Evolutionary conservation across 2,113 vertebrate species (phyloP).

Genomic region (Scophthalmus maximus): DNA sequence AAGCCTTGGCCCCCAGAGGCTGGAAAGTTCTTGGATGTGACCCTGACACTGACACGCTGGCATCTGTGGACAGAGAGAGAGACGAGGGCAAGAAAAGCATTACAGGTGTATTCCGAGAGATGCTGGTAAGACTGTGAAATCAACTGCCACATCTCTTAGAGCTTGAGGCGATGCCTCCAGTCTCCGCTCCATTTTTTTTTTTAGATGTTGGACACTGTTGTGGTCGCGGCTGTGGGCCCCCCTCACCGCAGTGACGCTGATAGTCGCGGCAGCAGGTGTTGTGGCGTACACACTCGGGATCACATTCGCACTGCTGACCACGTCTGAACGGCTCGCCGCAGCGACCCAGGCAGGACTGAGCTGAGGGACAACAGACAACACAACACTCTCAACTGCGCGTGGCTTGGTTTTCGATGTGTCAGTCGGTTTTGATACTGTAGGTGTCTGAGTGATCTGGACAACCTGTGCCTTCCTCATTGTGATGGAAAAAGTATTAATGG

Average conservation of each 20-base stretch:
- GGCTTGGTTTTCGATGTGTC: too few species aligned
- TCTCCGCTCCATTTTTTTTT: not conserved
- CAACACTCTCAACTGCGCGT: too few species aligned
- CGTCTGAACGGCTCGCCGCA: slow-evolving; percentile 88
- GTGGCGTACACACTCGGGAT: slow-evolving; percentile 81
- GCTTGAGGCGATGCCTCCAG: too few species aligned
- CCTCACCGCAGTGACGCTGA: slow-evolving; percentile 76
- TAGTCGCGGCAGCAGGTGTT: slow-evolving; percentile 90
- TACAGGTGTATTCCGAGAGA: not conserved
- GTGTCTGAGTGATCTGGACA: too few species aligned
- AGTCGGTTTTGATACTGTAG: too few species aligned
- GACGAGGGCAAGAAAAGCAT: too few species aligned
- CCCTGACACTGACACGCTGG: not conserved
- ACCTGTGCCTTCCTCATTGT: too few species aligned
- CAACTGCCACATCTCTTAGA: too few species aligned
- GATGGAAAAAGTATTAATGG: too few species aligned
- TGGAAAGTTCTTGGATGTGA: not conserved
- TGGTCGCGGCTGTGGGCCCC: not conserved
- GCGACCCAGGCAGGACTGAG: slow-evolving; percentile 87
- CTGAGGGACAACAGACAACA: too few species aligned
- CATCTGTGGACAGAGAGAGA: slow-evolving; percentile 37
- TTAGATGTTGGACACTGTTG: not conserved
- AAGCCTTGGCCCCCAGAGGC: not conserved
- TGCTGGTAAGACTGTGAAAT: too few species aligned
- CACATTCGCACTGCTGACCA: slow-evolving; percentile 89